Percentiles rank a stretch among this genome's conserved stretches.
phyloP scores from a whole-genome alignment of 2,113 vertebrate species.

The Callorhinus ursinus region DNA sequence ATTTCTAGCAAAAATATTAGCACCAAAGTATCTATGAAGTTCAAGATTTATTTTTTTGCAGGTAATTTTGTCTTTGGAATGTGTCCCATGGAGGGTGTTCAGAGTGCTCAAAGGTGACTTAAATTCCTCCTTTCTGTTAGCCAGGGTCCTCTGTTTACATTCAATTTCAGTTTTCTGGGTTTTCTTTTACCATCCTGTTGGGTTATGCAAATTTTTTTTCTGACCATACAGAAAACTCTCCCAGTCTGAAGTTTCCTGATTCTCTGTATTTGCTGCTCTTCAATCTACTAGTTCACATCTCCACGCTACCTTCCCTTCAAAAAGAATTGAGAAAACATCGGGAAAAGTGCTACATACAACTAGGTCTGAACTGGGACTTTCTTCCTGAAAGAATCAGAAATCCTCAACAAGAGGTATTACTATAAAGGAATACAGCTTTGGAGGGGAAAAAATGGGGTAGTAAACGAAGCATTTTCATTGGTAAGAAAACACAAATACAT shows the following conservation, averaged over 20 bases:
- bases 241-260: background rate
- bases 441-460: background rate
- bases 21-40: background rate
- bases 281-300: background rate
- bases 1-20: background rate
- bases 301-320: background rate
- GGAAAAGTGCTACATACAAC: background rate
- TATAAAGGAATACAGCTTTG: background rate
- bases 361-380: background rate
- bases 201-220: background rate
- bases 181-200: background rate
- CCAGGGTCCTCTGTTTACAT: background rate
- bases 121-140: background rate
- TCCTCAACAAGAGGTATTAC: background rate
- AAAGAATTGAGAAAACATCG: background rate
- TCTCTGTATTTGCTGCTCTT: background rate
- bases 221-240: background rate
- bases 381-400: background rate
- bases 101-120: background rate
- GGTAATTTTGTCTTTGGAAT: conserved; percentile 17
- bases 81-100: background rate
- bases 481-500: background rate
- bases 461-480: background rate
- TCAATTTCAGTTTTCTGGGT: background rate
- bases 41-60: background rate